phyloP scores from a whole-genome alignment of 2,797 vertebrate genomes.

The Hoplostethus atlanticus region DNA sequence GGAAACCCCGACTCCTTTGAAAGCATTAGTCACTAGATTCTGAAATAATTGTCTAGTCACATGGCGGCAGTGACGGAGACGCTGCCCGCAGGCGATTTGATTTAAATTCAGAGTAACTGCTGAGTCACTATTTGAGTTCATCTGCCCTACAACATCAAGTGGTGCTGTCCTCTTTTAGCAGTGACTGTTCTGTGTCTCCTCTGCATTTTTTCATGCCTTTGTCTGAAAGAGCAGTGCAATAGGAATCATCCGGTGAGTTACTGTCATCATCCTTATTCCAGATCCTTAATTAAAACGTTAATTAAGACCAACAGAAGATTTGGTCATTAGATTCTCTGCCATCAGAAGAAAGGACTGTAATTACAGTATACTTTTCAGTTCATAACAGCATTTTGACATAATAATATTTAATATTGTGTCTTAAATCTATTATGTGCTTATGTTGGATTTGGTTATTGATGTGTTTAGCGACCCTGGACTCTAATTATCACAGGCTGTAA shows the following conservation, averaged over 20 bases:
- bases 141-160: neutral
- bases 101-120: neutral
- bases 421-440: neutral
- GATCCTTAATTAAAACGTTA: neutral
- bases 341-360: neutral
- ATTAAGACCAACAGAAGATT: neutral
- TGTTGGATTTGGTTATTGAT: neutral
- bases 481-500: neutral
- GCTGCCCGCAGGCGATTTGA: neutral
- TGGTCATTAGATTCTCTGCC: neutral
- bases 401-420: neutral
- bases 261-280: neutral
- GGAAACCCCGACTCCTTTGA: neutral
- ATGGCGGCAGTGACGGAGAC: neutral
- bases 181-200: slow-evolving; percentile 26
- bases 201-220: slow-evolving; percentile 44
- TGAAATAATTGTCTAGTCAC: slow-evolving; percentile 9
- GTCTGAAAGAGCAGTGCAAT: slow-evolving; percentile 29
- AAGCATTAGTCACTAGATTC: neutral
- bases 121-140: neutral
- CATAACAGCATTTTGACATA: neutral
- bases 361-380: neutral
- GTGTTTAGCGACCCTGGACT: neutral
- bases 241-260: slow-evolving; percentile 61
- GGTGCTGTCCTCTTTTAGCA: neutral